Evolutionary conservation across 2,888 invertebrate species (phyloP).

Genomic region (Griposia aprilina): DNA sequence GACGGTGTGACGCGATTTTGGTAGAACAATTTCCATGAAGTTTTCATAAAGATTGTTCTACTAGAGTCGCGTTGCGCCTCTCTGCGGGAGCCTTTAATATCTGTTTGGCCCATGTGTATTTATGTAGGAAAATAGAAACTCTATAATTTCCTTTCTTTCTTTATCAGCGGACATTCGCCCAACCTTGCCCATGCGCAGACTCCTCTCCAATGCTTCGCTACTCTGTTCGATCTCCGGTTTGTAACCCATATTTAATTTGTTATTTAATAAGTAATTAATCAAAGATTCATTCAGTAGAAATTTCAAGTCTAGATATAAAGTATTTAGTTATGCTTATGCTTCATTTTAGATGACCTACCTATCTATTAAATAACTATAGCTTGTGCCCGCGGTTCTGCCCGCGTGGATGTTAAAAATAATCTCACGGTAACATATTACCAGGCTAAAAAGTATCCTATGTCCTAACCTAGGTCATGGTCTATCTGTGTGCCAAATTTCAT

Average conservation of each 20-base stretch:
- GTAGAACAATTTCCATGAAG: too few relatives aligned
- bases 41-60: too few relatives aligned
- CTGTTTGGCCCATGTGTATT: too few relatives aligned
- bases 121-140: slow-evolving; percentile 4
- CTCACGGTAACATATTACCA: background rate
- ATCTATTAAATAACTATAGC: background rate
- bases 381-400: background rate
- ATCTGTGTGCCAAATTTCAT: background rate
- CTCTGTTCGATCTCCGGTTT: slow-evolving; percentile 63
- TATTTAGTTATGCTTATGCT: slow-evolving; percentile 38
- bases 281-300: slow-evolving; percentile 14
- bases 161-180: slow-evolving; percentile 59
- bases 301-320: slow-evolving; percentile 23
- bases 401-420: background rate
- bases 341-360: slow-evolving; percentile 1
- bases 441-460: background rate
- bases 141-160: slow-evolving; percentile 51
- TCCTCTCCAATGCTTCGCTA: slow-evolving; percentile 63
- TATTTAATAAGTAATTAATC: slow-evolving; percentile 22
- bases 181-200: slow-evolving; percentile 57
- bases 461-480: background rate
- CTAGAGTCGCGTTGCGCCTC: too few relatives aligned
- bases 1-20: too few relatives aligned
- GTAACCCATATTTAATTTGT: slow-evolving; percentile 51
- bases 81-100: too few relatives aligned